Conservation (phyloP, 92 coral and sea anemone genomes). For the Phenganax marumi region DNA sequence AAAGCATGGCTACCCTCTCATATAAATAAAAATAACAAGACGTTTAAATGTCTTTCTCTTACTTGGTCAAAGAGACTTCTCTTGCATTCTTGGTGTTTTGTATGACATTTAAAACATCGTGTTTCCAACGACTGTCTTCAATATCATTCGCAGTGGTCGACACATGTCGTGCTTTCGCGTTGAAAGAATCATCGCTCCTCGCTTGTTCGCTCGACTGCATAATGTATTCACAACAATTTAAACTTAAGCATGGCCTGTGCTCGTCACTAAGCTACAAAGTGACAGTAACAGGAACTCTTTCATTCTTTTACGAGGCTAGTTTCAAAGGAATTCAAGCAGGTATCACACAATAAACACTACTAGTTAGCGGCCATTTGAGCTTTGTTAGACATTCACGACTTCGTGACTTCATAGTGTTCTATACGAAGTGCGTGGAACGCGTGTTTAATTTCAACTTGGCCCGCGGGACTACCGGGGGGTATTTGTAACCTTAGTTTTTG, state of each 20-base stretch:
- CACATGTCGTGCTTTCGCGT: conserved; percentile 30
- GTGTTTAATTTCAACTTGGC: conserved; percentile 1
- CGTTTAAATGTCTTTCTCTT: background rate
- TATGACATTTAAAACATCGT: conserved; percentile 30
- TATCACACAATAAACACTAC: background rate
- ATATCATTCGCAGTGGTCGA: background rate
- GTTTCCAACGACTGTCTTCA: conserved; percentile 28
- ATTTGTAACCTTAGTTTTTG: background rate
- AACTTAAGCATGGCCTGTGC: background rate
- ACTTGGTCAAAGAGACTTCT: conserved; percentile 39
- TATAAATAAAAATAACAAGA: background rate
- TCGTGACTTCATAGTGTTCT: background rate
- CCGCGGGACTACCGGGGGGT: conserved; percentile 22
- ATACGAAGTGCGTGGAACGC: conserved; percentile 22
- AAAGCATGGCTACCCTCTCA: background rate
- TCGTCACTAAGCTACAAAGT: conserved; percentile 25
- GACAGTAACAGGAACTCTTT: background rate
- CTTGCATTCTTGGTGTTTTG: conserved; percentile 30
- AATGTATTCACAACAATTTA: conserved; percentile 29
- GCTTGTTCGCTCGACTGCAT: conserved; percentile 41
- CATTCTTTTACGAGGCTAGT: background rate
- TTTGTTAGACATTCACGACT: background rate
- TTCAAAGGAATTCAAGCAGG: background rate
- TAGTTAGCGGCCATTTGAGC: too few species aligned
- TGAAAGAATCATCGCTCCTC: background rate